phyloP scores from a whole-genome alignment of 2,797 vertebrate species.

The Stomatorhinus walkeri region DNA sequence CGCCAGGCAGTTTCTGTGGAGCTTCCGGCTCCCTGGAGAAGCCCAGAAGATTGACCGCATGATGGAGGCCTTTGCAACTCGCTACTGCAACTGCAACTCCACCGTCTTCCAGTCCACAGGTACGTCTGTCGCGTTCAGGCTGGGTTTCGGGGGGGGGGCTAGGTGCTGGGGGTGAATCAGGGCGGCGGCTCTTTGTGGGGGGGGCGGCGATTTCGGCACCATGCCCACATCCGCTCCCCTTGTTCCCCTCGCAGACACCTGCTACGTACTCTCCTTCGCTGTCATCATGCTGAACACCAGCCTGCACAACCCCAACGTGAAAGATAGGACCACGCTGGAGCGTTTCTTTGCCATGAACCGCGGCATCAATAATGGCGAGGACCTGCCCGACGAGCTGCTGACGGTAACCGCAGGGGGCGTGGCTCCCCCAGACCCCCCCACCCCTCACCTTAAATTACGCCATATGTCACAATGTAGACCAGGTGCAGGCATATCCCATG shows the following conservation, averaged over 20 bases:
- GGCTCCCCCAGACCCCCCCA: not conserved
- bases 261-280: constrained; percentile 86
- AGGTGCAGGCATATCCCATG: not conserved
- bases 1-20: constrained; percentile 87
- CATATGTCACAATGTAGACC: not conserved
- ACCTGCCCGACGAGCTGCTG: constrained; percentile 69
- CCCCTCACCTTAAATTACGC: not conserved
- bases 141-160: not conserved
- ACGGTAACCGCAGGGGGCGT: constrained; percentile 52
- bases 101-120: constrained; percentile 86
- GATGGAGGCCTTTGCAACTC: constrained; percentile 87
- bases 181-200: not conserved
- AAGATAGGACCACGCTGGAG: constrained; percentile 76
- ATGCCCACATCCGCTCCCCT: not conserved
- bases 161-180: not conserved
- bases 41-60: constrained; percentile 95
- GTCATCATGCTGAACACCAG: constrained; percentile 95
- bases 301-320: constrained; percentile 86
- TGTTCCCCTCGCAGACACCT: constrained; percentile 67
- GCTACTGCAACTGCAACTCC: constrained; percentile 82
- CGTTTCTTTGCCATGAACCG: constrained; percentile 82
- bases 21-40: constrained; percentile 86
- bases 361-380: constrained; percentile 74
- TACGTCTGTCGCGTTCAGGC: constrained; percentile 30
- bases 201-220: not conserved